Evolutionary conservation across 2,113 vertebrate genomes (phyloP), one percentile per base, ranked within the genome.

Genomic region (Hippoglossus stenolepis): DNA sequence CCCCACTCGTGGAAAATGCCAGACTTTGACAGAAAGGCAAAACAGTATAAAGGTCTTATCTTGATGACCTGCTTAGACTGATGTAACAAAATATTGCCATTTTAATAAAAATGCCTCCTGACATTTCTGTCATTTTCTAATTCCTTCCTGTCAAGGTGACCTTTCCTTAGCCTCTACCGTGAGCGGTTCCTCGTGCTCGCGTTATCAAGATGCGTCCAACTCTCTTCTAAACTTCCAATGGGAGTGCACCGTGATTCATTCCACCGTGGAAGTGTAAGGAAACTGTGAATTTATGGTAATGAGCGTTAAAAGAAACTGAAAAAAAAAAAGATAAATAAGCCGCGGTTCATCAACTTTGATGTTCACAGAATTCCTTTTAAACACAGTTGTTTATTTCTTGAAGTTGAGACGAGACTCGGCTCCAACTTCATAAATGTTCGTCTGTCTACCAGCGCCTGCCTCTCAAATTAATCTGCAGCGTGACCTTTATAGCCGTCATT

Each of bases 41-140:
- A 92, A 92, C 59, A 87, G 77, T 82, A 70, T 81, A 90, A 92
- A 92, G 89, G 91, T 88, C 89, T 91, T 84, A 90, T 92, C 89
- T 82, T 83, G 86, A 92, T 92, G 89, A 92, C 91, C 91, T 82
- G 90, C 86, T 91, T 87, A 87, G 86, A 90, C 76, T 83, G 87
- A 89, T 89, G 88, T 67, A 89, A 90, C 85, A 85, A 92, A 90
- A 90, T 92, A 92, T 91, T 92, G 92, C 85, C 92, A 94, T 94
- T 94, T 94, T 86, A 94, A 91, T 92, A 94, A 92, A 93, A 92
- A 92, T 53, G 60, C 80, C 84, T 90, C 73, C 87, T 92, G 91
- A 92, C 93, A 92, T 94, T 90, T 90, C 86, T 90, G 90, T 89
- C 90, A 85, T 90, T 89, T 85, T 90, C 64, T 87, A 87, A 89